Conservation (phyloP, 2,888 invertebrate species). For the Epistrophella euchroma region DNA sequence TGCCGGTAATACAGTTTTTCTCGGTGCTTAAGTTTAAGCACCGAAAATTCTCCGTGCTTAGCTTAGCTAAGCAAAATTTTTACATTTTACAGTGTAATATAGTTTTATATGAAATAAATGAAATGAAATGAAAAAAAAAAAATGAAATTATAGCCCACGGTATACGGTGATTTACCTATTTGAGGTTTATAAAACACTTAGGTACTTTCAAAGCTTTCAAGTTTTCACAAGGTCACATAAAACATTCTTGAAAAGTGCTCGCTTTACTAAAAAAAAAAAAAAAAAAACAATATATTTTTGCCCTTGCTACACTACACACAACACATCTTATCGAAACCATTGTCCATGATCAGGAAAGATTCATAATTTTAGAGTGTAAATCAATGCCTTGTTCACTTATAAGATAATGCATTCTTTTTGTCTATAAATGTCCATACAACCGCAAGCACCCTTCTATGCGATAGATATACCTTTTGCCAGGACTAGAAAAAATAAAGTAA, state of each 20-base stretch:
- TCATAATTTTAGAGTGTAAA: slow-evolving; percentile 51
- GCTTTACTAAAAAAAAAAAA: slow-evolving; percentile 41
- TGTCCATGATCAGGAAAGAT: slow-evolving; percentile 25
- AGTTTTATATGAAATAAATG: too few species aligned
- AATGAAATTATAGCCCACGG: too few species aligned
- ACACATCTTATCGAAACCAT: slow-evolving; percentile 16
- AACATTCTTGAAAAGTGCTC: slow-evolving; percentile 40
- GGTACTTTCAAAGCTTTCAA: neutral
- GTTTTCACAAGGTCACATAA: slow-evolving; percentile 40
- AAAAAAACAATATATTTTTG: slow-evolving; percentile 17
- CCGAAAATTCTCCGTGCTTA: too few species aligned
- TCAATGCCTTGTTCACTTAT: slow-evolving; percentile 61
- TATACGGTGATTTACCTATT: too few species aligned
- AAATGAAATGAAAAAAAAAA: too few species aligned
- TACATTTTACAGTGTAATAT: too few species aligned
- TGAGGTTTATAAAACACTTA: neutral
- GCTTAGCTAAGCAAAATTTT: too few species aligned
- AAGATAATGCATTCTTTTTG: slow-evolving; percentile 25
- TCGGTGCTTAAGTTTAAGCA: too few species aligned
- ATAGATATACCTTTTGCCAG: slow-evolving; percentile 8
- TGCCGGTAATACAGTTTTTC: too few species aligned
- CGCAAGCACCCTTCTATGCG: slow-evolving; percentile 3
- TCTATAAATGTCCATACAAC: slow-evolving; percentile 40
- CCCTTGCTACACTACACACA: slow-evolving; percentile 31
- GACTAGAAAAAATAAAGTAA: slow-evolving; percentile 25